These are phyloP conservation scores for Microctonus hyperodae DNA, from an alignment of 2,888 invertebrate species.

Conservation along the genomic window DNA sequence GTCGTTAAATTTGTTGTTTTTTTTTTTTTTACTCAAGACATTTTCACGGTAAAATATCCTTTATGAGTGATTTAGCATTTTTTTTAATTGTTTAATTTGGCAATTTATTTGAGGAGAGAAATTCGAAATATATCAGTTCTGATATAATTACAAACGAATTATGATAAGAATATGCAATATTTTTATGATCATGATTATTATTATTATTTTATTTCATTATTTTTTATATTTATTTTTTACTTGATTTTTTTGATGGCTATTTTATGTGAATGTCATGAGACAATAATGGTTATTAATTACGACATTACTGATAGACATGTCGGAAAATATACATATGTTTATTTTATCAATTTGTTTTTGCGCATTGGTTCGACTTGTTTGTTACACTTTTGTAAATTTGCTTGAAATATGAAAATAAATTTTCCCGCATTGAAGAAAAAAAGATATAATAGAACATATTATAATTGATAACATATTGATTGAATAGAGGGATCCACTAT, in stretches of 20 bases:
- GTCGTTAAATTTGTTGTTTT: neutral
- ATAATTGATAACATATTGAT: neutral
- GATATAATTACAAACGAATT: neutral
- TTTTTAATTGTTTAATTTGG: neutral
- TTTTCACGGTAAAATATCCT: neutral
- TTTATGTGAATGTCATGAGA: neutral
- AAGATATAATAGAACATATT: neutral
- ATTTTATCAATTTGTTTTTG: conserved; percentile 21
- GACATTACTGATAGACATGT: neutral
- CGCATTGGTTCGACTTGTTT: neutral
- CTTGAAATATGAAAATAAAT: neutral
- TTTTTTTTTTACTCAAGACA: neutral
- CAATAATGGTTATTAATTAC: conserved; percentile 11
- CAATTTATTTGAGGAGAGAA: neutral
- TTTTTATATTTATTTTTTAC: neutral
- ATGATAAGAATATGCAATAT: neutral
- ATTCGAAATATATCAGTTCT: neutral
- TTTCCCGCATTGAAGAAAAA: neutral
- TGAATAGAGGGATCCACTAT: neutral
- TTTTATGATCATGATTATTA: too few species aligned
- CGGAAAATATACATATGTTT: conserved; percentile 4
- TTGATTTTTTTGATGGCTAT: neutral
- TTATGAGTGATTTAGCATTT: neutral
- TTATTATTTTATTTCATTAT: neutral
- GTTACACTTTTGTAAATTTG: neutral